Evolutionary conservation across 2,113 vertebrate species (phyloP).

Genomic region (Spermophilus dauricus): DNA sequence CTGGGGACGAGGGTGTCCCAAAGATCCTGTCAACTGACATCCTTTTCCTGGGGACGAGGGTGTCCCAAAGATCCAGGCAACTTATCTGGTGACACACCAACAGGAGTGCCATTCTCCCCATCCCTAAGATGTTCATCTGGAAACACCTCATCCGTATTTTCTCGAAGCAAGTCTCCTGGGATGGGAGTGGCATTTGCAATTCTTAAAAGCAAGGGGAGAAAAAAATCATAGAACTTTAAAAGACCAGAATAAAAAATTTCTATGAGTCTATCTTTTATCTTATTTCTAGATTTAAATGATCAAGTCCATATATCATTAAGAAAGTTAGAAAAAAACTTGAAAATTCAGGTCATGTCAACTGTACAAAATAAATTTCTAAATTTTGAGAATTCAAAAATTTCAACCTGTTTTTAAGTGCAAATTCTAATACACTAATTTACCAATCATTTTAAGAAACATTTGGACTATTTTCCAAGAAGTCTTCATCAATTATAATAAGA

Average conservation of each 20-base stretch:
- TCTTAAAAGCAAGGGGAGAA: conserved; percentile 87
- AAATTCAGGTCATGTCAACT: background rate
- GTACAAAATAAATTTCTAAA: conserved; percentile 19
- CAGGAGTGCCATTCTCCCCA: conserved; percentile 94
- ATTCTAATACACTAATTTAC: conserved; percentile 50
- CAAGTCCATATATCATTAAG: conserved; percentile 52
- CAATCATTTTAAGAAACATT: conserved; percentile 46
- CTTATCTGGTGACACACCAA: conserved; percentile 91
- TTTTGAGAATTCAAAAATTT: conserved; percentile 38
- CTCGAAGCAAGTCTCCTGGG: conserved; percentile 96
- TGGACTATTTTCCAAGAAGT: conserved; percentile 34
- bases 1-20: conserved; percentile 91
- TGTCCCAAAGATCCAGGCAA: conserved; percentile 91
- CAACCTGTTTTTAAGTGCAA: conserved; percentile 40
- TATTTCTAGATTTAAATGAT: conserved; percentile 61
- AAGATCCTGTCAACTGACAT: conserved; percentile 95
- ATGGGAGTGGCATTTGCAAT: conserved; percentile 98
- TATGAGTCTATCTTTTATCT: background rate
- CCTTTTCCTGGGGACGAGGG: conserved; percentile 93
- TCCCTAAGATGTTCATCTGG: conserved; percentile 99
- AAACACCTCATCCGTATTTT: conserved; percentile 99
- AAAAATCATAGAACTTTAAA: conserved; percentile 49
- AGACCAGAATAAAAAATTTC: conserved; percentile 57
- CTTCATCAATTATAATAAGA: background rate
- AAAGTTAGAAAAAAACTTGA: conserved; percentile 34